phyloP scores from a whole-genome alignment of 2,113 vertebrate genomes.

The Riparia riparia region DNA sequence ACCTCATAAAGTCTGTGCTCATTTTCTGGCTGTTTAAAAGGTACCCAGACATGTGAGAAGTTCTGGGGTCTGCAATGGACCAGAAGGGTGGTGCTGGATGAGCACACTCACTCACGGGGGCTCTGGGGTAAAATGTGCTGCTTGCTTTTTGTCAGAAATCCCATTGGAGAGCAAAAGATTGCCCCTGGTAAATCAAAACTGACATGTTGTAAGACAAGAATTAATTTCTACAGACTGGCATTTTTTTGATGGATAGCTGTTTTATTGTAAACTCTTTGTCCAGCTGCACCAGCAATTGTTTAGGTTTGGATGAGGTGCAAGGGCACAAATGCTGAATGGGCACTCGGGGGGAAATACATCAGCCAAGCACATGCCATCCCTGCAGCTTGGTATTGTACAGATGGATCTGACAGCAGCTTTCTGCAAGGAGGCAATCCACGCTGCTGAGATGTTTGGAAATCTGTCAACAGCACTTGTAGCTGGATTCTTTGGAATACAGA shows the following conservation, averaged over 20 bases:
- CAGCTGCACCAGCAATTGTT: neutral
- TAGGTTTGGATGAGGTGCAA: neutral
- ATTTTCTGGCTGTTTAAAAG: neutral
- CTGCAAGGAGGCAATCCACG: neutral
- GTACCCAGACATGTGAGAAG: neutral
- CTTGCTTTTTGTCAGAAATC: neutral
- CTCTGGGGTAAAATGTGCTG: fast-evolving
- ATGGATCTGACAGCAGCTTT: neutral
- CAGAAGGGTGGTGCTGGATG: neutral
- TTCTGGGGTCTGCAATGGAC: neutral
- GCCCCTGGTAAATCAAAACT: neutral
- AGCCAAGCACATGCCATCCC: neutral
- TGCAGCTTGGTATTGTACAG: neutral
- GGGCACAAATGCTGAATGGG: neutral
- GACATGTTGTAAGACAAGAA: neutral
- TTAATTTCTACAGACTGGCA: neutral
- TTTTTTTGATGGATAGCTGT: neutral
- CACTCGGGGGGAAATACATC: neutral
- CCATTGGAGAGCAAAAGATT: neutral
- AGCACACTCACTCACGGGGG: fast-evolving
- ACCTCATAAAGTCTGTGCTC: neutral
- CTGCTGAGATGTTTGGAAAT: neutral
- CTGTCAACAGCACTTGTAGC: neutral
- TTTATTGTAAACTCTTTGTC: neutral
- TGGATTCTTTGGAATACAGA: neutral